Conservation (phyloP, 2,113 vertebrate species). For the Malaclemys terrapin region DNA sequence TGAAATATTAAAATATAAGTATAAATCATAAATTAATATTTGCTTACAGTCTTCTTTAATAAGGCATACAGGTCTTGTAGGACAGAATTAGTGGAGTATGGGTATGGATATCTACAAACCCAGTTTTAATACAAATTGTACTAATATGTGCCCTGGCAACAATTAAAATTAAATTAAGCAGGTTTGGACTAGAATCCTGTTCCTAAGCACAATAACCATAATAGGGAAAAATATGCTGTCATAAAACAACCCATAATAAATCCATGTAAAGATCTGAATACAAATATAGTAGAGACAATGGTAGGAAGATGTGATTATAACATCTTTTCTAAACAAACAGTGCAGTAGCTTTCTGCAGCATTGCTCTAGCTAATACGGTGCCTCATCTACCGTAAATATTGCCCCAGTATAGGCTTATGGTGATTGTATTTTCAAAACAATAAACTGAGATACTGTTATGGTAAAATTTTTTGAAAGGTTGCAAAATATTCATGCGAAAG, state of each 20-base stretch:
- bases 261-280: constrained; percentile 33
- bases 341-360: not conserved
- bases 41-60: constrained; percentile 11
- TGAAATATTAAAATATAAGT: not conserved
- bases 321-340: not conserved
- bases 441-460: not conserved
- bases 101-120: not conserved
- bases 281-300: constrained; percentile 13
- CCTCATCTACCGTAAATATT: not conserved
- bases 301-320: constrained; percentile 30
- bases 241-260: not conserved
- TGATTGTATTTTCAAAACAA: not conserved
- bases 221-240: not conserved
- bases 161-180: not conserved
- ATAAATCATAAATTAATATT: not conserved
- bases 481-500: not conserved
- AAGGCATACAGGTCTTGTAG: not conserved
- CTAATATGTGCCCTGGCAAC: not conserved
- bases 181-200: not conserved
- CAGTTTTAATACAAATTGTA: constrained; percentile 9
- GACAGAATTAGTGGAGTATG: not conserved
- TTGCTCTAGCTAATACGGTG: not conserved
- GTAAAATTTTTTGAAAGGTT: not conserved
- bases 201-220: not conserved
- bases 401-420: not conserved